A percentile compares a stretch with the other conserved stretches of the same genome.
phyloP scores from a whole-genome alignment of 2,888 invertebrate species.

The Sphaeridia pumilis region DNA sequence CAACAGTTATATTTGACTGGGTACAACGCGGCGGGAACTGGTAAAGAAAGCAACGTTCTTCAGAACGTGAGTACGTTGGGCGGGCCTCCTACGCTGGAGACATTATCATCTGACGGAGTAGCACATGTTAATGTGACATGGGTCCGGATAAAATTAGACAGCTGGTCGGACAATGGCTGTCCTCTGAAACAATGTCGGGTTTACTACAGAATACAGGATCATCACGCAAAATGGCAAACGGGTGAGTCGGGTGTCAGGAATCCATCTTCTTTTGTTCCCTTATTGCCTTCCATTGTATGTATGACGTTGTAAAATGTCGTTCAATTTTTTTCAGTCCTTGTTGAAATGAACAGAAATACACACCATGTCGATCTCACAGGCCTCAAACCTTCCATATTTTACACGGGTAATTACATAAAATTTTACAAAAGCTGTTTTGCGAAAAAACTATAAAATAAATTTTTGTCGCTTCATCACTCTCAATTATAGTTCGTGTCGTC shows the following conservation, averaged over 20 bases:
- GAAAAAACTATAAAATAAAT: neutral
- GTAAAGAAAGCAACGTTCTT: conserved; percentile 55
- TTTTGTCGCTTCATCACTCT: neutral
- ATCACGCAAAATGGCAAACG: conserved; percentile 25
- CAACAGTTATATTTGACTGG: conserved; percentile 51
- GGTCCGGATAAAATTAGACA: conserved; percentile 28
- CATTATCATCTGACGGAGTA: conserved; percentile 23
- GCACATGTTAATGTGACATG: conserved; percentile 27
- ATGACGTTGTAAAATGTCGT: neutral
- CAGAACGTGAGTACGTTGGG: conserved; percentile 29
- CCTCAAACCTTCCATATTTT: conserved; percentile 7
- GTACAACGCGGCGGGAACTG: conserved; percentile 59
- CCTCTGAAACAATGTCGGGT: conserved; percentile 9
- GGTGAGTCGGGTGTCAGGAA: conserved; percentile 11
- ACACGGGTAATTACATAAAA: conserved; percentile 8
- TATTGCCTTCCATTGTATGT: neutral
- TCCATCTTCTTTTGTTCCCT: neutral
- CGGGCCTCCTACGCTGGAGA: conserved; percentile 19
- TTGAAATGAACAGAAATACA: neutral
- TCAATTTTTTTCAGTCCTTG: conserved; percentile 1
- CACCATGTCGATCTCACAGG: conserved; percentile 7
- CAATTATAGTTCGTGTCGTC: conserved; percentile 36
- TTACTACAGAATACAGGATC: conserved; percentile 8
- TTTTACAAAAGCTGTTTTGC: too few relatives aligned
- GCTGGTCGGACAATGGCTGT: conserved; percentile 24